phyloP scores from a whole-genome alignment of 2,888 invertebrate genomes.

The Hipparchia semele region DNA sequence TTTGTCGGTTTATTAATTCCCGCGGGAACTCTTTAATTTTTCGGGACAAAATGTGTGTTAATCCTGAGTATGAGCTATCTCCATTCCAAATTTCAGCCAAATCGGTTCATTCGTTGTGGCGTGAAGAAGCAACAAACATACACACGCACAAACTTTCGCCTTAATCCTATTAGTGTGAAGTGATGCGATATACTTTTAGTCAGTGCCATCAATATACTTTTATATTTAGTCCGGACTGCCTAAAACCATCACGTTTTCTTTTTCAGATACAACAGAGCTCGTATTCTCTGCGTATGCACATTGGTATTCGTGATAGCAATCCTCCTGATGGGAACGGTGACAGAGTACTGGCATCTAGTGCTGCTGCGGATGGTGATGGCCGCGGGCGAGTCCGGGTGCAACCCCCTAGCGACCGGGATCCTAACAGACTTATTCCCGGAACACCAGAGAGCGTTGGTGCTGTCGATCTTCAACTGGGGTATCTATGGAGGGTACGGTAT shows the following conservation, averaged over 20 bases:
- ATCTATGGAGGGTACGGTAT: conserved; percentile 97
- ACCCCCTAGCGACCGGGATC: conserved; percentile 93
- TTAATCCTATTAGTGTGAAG: no score
- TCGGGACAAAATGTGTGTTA: no score
- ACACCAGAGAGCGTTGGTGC: conserved; percentile 91
- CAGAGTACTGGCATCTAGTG: conserved; percentile 95
- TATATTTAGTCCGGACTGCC: background rate
- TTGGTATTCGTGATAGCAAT: conserved; percentile 92
- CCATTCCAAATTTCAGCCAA: no score
- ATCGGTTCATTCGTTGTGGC: no score
- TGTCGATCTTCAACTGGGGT: conserved; percentile 98
- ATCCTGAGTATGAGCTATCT: no score
- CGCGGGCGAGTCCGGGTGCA: conserved; percentile 94
- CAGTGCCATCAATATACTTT: no score
- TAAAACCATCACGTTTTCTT: background rate
- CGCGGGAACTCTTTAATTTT: no score
- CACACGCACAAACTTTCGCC: no score
- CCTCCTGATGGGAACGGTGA: conserved; percentile 92
- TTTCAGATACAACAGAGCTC: conserved; percentile 86
- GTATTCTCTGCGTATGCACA: conserved; percentile 89
- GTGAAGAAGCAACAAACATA: no score
- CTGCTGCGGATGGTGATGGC: conserved; percentile 93
- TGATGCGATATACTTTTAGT: no score
- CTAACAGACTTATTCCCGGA: conserved; percentile 92
- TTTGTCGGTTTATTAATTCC: no score